Evolutionary conservation across 2,797 vertebrate genomes (phyloP).

Genomic region (Ctenochaetus hawaiiensis): DNA sequence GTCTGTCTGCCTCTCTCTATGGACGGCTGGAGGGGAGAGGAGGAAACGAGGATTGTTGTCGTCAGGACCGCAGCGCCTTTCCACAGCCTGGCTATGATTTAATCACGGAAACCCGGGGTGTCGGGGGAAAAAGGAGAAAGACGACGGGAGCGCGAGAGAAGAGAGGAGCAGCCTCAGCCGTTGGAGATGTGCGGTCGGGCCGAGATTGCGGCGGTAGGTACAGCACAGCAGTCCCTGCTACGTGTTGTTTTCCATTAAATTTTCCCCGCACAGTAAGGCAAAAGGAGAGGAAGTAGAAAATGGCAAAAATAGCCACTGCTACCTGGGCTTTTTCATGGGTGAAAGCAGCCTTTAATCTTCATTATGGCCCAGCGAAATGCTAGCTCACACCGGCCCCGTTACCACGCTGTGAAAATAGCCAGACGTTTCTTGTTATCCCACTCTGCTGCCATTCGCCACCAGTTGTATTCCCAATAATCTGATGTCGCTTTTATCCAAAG

Average conservation of each 20-base stretch:
- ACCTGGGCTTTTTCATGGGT: constrained; percentile 11
- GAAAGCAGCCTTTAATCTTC: constrained; percentile 42
- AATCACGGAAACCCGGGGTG: constrained; percentile 57
- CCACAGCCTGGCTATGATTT: constrained; percentile 66
- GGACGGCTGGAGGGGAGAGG: constrained; percentile 63
- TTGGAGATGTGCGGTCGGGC: constrained; percentile 83
- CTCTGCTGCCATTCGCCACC: constrained; percentile 29
- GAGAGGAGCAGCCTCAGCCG: constrained; percentile 64
- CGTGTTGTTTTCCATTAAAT: constrained; percentile 67
- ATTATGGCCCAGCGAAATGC: constrained; percentile 55
- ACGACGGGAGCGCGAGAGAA: constrained; percentile 49
- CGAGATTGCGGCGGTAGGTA: constrained; percentile 84
- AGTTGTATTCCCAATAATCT: constrained; percentile 36
- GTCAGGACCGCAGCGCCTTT: constrained; percentile 60
- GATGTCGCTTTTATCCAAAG: constrained; percentile 20
- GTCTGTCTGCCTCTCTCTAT: constrained; percentile 57
- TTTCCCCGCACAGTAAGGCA: constrained; percentile 50
- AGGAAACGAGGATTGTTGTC: constrained; percentile 63
- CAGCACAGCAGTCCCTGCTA: constrained; percentile 47
- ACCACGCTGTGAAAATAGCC: constrained; percentile 68
- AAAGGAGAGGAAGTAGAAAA: constrained; percentile 2
- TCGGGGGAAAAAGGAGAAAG: constrained; percentile 48
- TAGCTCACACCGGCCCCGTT: constrained; percentile 65
- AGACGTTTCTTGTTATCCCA: constrained; percentile 63
- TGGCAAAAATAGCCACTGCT: background rate